These are phyloP conservation scores for Celastrina argiolus DNA, from an alignment of 2,888 invertebrate species.

Conservation along the genomic window DNA sequence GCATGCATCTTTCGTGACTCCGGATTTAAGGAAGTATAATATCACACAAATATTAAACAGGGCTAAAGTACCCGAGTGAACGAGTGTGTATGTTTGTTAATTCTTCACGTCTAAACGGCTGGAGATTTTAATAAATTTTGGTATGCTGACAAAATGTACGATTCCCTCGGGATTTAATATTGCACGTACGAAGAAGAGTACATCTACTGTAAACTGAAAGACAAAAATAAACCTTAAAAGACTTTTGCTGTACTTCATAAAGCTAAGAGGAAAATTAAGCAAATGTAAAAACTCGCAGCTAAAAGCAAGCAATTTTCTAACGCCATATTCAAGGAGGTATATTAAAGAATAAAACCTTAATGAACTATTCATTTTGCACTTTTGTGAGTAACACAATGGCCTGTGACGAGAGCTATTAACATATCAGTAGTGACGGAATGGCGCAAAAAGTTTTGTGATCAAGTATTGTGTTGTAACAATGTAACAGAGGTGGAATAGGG, in stretches of 20 bases:
- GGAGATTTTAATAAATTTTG: too few relatives aligned
- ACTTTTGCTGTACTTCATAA: not conserved
- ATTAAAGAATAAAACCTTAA: slow-evolving; percentile 35
- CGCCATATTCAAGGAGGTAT: slow-evolving; percentile 25
- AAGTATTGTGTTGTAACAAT: slow-evolving; percentile 8
- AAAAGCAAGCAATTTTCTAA: slow-evolving; percentile 20
- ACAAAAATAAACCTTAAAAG: not conserved
- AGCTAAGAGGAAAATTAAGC: not conserved
- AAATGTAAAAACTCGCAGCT: not conserved
- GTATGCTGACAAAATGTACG: too few relatives aligned
- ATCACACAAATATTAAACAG: too few relatives aligned
- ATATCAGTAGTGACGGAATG: slow-evolving; percentile 32
- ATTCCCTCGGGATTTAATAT: too few relatives aligned
- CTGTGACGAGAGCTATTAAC: slow-evolving; percentile 47
- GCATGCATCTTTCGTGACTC: too few relatives aligned
- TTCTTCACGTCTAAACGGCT: too few relatives aligned
- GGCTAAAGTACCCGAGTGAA: too few relatives aligned
- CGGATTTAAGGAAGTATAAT: too few relatives aligned
- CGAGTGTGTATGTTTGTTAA: too few relatives aligned
- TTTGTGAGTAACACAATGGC: slow-evolving; percentile 47
- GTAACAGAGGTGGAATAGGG: not conserved
- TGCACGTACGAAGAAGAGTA: too few relatives aligned
- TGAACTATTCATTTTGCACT: slow-evolving; percentile 38
- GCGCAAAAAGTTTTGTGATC: slow-evolving; percentile 14
- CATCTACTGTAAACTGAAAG: not conserved